Evolutionary conservation across 2,113 vertebrate species (phyloP).

Genomic region (Apistogramma diplotaenia): DNA sequence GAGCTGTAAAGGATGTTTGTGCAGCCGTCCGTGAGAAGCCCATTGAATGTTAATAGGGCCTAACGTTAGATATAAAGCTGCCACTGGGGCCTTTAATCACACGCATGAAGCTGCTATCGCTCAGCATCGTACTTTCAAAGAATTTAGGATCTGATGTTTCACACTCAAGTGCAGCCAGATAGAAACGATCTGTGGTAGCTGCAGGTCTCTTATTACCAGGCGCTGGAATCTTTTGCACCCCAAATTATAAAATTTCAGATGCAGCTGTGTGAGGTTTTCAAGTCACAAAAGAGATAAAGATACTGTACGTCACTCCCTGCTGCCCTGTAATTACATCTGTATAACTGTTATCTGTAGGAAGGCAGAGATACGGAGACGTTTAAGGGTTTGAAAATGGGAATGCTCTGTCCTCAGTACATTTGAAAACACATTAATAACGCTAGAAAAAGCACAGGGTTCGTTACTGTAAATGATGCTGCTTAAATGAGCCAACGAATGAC

Average conservation of each 20-base stretch:
- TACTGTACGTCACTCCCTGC: background rate
- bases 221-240: background rate
- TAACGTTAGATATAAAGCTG: slow-evolving; percentile 27
- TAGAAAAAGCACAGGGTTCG: background rate
- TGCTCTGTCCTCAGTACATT: background rate
- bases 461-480: background rate
- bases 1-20: slow-evolving; percentile 30
- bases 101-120: background rate
- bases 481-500: background rate
- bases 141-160: slow-evolving; percentile 11
- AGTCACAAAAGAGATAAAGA: background rate
- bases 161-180: slow-evolving; percentile 2
- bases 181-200: background rate
- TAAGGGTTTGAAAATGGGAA: background rate
- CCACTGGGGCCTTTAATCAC: slow-evolving; percentile 37
- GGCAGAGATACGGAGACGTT: background rate
- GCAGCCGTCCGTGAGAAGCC: slow-evolving; percentile 29
- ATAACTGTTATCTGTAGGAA: background rate
- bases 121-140: background rate
- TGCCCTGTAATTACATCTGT: slow-evolving; percentile 34
- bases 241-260: slow-evolving; percentile 15
- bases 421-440: background rate
- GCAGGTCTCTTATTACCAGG: slow-evolving; percentile 42
- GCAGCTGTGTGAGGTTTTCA: slow-evolving; percentile 23
- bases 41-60: slow-evolving; percentile 58